Evolutionary conservation across 2,888 invertebrate genomes (phyloP).

Genomic region (Acronicta alni): DNA sequence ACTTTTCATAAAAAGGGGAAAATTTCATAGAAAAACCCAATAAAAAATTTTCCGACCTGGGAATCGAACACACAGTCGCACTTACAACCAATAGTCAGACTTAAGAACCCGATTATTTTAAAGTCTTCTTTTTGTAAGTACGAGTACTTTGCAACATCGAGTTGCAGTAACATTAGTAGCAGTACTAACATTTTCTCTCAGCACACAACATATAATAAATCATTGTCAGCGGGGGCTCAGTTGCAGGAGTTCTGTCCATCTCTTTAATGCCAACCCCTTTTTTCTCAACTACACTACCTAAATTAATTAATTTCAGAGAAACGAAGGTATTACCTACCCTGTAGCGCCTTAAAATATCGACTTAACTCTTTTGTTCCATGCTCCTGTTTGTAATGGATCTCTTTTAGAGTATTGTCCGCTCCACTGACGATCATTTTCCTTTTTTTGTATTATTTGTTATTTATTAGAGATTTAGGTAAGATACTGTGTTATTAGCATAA

Average conservation of each 20-base stretch:
- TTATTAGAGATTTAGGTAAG: too few species aligned
- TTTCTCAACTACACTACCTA: constrained; percentile 52
- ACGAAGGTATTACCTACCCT: constrained; percentile 35
- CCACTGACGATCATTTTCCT: not conserved
- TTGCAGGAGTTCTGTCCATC: constrained; percentile 66
- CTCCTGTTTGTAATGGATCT: not conserved
- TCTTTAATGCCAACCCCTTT: constrained; percentile 66
- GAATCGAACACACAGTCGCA: too few species aligned
- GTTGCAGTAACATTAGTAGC: constrained; percentile 42
- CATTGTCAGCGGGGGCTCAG: constrained; percentile 69
- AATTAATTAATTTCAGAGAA: constrained; percentile 54
- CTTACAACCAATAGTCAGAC: too few species aligned
- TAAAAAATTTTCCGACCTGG: too few species aligned
- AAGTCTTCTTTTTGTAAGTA: too few species aligned
- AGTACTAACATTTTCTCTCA: constrained; percentile 46
- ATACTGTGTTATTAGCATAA: too few species aligned
- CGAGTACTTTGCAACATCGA: constrained; percentile 23
- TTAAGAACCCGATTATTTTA: too few species aligned
- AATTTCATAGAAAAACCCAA: too few species aligned
- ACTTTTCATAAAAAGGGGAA: too few species aligned
- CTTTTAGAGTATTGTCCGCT: constrained; percentile 9
- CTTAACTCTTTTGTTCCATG: constrained; percentile 13
- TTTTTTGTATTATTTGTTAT: too few species aligned
- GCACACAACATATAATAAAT: constrained; percentile 62
- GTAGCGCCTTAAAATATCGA: constrained; percentile 29